These are phyloP conservation scores for Oncorhynchus gorbuscha DNA, from an alignment of 2,113 vertebrate species.

Conservation along the genomic window DNA sequence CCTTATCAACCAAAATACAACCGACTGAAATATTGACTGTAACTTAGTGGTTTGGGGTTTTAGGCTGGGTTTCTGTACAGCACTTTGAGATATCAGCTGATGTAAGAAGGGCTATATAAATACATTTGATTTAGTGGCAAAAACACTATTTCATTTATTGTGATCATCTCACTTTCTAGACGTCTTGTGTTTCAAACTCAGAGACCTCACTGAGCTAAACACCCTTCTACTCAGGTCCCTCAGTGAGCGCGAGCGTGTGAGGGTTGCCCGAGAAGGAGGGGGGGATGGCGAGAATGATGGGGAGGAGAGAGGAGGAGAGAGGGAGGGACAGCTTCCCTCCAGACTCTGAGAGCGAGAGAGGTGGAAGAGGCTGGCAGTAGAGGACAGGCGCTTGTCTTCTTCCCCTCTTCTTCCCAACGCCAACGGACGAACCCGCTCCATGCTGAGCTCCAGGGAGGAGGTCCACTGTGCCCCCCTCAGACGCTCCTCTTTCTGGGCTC, in stretches of 20 bases:
- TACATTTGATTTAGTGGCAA: background rate
- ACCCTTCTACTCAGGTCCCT: slow-evolving; percentile 78
- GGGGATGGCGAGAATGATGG: slow-evolving; percentile 76
- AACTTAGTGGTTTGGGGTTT: slow-evolving; percentile 3
- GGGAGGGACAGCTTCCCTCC: slow-evolving; percentile 72
- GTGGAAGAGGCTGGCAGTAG: slow-evolving; percentile 76
- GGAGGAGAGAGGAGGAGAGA: slow-evolving; percentile 74
- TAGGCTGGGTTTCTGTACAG: too few relatives aligned
- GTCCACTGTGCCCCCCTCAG: slow-evolving; percentile 70
- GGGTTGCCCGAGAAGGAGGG: slow-evolving; percentile 61
- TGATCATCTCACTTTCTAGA: slow-evolving; percentile 70
- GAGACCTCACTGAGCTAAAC: slow-evolving; percentile 78
- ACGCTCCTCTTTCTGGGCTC: slow-evolving; percentile 50
- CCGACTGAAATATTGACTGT: slow-evolving; percentile 26
- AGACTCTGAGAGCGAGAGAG: slow-evolving; percentile 77
- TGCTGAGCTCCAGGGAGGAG: slow-evolving; percentile 66
- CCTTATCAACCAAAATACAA: slow-evolving; percentile 34
- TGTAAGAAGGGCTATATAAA: too few relatives aligned
- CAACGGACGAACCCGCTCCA: slow-evolving; percentile 48
- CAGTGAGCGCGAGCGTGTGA: slow-evolving; percentile 76
- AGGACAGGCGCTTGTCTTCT: slow-evolving; percentile 73
- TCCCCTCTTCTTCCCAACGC: slow-evolving; percentile 57
- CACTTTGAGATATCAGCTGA: too few relatives aligned
- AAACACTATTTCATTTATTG: slow-evolving; percentile 34
- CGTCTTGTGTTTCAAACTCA: slow-evolving; percentile 73